Percentiles rank a stretch among this genome's conserved stretches.
Evolutionary conservation across 1,140 invertebrate species (phyloP).

Genomic region (Aphaenogaster ashmeadi): DNA sequence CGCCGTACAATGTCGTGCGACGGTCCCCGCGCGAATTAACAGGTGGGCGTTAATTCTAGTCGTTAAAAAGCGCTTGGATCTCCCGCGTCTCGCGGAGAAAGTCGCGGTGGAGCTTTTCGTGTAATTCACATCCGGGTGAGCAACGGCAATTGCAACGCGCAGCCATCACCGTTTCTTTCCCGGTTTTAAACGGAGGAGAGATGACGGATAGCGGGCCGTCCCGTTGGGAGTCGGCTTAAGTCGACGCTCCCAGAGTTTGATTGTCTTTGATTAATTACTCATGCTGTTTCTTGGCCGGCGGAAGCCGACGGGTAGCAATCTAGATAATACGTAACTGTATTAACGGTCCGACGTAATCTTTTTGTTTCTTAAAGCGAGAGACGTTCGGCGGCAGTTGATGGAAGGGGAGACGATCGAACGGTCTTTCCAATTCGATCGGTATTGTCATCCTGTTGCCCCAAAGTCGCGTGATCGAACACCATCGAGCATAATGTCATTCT

Average conservation of each 20-base stretch:
- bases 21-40: slow-evolving; percentile 32
- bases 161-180: slow-evolving; percentile 49
- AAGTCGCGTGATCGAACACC: neutral
- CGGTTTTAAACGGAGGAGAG: slow-evolving; percentile 70
- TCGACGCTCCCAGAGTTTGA: slow-evolving; percentile 85
- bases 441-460: slow-evolving; percentile 8
- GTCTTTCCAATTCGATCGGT: neutral
- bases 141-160: slow-evolving; percentile 42
- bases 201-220: slow-evolving; percentile 79
- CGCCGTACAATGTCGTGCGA: slow-evolving; percentile 11
- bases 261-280: slow-evolving; percentile 87
- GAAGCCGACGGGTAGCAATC: slow-evolving; percentile 83
- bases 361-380: slow-evolving; percentile 71
- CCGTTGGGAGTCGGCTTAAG: slow-evolving; percentile 80
- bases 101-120: slow-evolving; percentile 65
- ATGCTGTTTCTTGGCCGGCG: slow-evolving; percentile 81
- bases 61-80: slow-evolving; percentile 39
- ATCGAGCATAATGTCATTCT: slow-evolving; percentile 2
- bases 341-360: slow-evolving; percentile 79
- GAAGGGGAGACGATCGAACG: neutral
- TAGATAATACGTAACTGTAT: slow-evolving; percentile 86
- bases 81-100: slow-evolving; percentile 38
- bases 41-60: slow-evolving; percentile 50
- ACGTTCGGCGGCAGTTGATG: neutral
- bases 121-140: slow-evolving; percentile 66